Evolutionary conservation across 1,140 invertebrate species (phyloP).

Genomic region (Andrena cerasifolii): DNA sequence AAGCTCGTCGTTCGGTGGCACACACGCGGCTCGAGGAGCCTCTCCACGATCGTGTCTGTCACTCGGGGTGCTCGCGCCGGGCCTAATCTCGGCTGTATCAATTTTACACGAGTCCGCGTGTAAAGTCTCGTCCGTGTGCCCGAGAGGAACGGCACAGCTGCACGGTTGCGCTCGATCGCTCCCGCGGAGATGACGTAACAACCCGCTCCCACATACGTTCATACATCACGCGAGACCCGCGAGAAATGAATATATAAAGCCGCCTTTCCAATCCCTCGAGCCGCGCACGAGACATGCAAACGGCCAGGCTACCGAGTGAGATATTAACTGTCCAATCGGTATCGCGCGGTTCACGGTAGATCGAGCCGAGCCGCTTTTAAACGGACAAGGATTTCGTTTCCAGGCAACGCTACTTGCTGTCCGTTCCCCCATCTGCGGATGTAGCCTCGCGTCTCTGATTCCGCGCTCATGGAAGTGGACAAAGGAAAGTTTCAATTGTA

Average conservation of each 20-base stretch:
- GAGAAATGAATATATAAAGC: constrained; percentile 76
- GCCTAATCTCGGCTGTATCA: constrained; percentile 28
- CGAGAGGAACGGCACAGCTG: constrained; percentile 43
- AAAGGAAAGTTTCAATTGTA: too few species aligned
- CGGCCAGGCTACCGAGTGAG: constrained; percentile 68
- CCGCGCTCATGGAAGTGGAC: background rate
- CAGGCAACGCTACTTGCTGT: background rate
- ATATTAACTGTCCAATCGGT: constrained; percentile 79
- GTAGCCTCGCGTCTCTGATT: background rate
- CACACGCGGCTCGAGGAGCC: background rate
- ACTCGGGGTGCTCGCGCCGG: background rate
- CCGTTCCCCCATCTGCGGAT: too few species aligned
- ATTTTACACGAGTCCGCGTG: constrained; percentile 52
- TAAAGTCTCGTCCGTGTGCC: constrained; percentile 16
- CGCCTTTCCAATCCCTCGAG: constrained; percentile 71
- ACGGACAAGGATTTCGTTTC: constrained; percentile 16
- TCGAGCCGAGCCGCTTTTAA: constrained; percentile 67
- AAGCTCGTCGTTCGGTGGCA: background rate
- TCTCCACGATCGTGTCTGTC: background rate
- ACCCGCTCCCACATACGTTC: constrained; percentile 73
- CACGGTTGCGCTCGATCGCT: constrained; percentile 11
- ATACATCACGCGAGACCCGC: constrained; percentile 64
- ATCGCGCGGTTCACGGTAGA: constrained; percentile 72
- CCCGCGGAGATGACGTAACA: constrained; percentile 67
- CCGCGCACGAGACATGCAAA: constrained; percentile 60